Base-by-base conservation (phyloP, 2,113 vertebrate genomes). In the Pleuronectes platessa region DNA sequence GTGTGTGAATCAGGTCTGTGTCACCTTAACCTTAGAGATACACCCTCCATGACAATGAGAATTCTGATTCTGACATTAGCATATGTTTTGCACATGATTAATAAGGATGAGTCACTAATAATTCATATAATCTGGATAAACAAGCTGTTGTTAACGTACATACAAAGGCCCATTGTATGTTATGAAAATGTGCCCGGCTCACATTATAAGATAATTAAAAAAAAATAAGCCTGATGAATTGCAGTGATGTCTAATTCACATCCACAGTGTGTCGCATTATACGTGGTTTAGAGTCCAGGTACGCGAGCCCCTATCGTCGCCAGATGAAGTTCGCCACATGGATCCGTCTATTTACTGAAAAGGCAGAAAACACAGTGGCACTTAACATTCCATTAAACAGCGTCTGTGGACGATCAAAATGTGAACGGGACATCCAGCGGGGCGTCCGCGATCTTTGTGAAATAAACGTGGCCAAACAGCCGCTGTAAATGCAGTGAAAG, bases 341-440 rank as follows among this genome's bases (percentile, higher is more conserved):
- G 84, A 68, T 75, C 76, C 1, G 88, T 82, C 84, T 91, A 91
- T 87, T 90, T 86, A 60, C 81, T 88, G 86, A 76, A 83, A 82
- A 47, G 6, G 37, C 5, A 66, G 24, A 73, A 71, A 63, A 76
- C 21, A 78, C 61, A 47, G 58, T 15, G 12, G 0, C 47, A 66
- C 71, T 45, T 37, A 65, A 62, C 71, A 71, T 65, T 66, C 68
- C 65, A 49, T 18, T 69, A 78, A 84, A 86, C 62, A 23, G 66
- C 75, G 47, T 65, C n/a, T 68, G 26, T 67, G n/a, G 62, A 42
- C 60, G 51, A 45, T 62, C 66, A 10, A 75, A 73, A 26, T 26
- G 27, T 26, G 7, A 63, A 51, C 12, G 8, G 13, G 58, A 24
- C 61, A 66, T n/a, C 72, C 62, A 26, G 17, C 35, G 35, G 18